phyloP scores from a whole-genome alignment of 1,140 invertebrate genomes.

The Parapsyche elsis region DNA sequence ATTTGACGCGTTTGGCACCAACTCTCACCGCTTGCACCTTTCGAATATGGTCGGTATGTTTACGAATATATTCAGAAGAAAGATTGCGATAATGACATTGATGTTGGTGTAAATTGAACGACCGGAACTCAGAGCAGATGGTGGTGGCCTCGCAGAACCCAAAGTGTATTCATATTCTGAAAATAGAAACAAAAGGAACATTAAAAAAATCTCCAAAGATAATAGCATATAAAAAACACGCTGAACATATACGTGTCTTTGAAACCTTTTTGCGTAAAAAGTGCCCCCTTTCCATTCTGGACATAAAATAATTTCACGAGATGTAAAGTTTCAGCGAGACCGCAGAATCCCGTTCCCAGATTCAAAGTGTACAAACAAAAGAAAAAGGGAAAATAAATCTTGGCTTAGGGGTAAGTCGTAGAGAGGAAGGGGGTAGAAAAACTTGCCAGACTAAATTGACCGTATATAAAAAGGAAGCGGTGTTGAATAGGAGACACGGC shows the following conservation, averaged over 20 bases:
- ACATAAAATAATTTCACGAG: neutral
- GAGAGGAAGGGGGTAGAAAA: conserved; percentile 12
- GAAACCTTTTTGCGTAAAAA: too few species aligned
- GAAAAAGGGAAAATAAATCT: conserved; percentile 23
- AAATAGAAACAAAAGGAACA: conserved; percentile 29
- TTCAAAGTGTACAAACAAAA: conserved; percentile 24
- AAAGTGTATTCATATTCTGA: conserved; percentile 54
- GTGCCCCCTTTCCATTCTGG: neutral
- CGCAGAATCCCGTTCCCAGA: neutral
- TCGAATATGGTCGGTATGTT: neutral
- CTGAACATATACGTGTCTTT: neutral
- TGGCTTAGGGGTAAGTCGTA: conserved; percentile 19
- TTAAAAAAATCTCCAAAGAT: neutral
- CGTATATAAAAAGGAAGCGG: conserved; percentile 21
- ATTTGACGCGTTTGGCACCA: neutral
- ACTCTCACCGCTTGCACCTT: neutral
- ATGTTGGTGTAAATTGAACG: conserved; percentile 4
- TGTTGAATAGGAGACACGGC: conserved; percentile 18
- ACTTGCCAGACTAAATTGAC: conserved; percentile 29
- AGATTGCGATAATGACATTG: neutral
- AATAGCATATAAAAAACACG: neutral
- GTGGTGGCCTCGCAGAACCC: conserved; percentile 52
- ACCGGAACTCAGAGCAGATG: conserved; percentile 49
- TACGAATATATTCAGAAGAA: neutral
- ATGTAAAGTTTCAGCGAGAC: conserved; percentile 10